These are phyloP conservation scores for Rotaria macrura DNA, from an alignment of 2,888 invertebrate species.

Conservation along the genomic window DNA sequence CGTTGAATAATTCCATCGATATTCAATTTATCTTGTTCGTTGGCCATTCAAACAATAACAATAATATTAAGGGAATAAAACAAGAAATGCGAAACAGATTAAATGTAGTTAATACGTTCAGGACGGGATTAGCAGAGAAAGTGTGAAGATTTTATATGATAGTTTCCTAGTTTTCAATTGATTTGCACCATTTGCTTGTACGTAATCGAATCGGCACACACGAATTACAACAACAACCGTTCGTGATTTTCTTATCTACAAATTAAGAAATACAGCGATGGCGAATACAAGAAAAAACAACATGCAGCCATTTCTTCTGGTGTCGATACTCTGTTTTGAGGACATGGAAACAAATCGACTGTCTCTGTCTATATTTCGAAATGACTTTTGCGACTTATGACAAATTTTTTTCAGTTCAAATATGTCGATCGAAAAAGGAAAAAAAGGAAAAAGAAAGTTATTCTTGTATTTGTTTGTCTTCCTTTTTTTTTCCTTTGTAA, in stretches of 20 bases:
- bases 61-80: no score
- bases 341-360: not conserved
- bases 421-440: no score
- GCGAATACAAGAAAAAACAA: not conserved
- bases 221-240: not conserved
- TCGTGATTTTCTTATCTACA: not conserved
- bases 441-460: not conserved
- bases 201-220: not conserved
- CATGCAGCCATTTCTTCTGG: not conserved
- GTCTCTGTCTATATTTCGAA: not conserved
- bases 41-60: constrained; percentile 3
- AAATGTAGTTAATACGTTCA: not conserved
- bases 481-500: not conserved
- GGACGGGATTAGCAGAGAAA: not conserved
- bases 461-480: not conserved
- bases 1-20: constrained; percentile 89
- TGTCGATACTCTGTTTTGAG: not conserved
- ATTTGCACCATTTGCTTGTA: not conserved
- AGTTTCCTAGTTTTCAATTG: not conserved
- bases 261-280: not conserved
- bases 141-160: not conserved
- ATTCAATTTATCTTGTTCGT: constrained; percentile 81
- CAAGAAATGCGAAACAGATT: not conserved
- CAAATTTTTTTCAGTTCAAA: not conserved
- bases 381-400: not conserved